Conservation (phyloP, 2,113 vertebrate species). For the Nettapus auritus region DNA sequence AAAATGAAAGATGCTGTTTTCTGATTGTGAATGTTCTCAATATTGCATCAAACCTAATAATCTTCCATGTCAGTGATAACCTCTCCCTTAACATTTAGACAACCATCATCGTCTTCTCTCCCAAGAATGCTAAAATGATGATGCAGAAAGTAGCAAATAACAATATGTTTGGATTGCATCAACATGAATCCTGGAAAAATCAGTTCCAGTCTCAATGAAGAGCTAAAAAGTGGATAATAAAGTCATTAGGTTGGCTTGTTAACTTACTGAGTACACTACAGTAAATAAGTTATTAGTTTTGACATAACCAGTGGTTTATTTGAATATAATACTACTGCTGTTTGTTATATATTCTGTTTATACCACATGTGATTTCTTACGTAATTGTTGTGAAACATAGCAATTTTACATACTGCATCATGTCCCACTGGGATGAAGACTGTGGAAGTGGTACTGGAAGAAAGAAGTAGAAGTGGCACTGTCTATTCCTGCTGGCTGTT, state of each 20-base stretch:
- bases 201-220: constrained; percentile 15
- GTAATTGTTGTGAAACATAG: constrained; percentile 64
- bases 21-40: constrained; percentile 44
- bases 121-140: constrained; percentile 51
- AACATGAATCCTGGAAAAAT: constrained; percentile 33
- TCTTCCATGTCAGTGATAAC: constrained; percentile 47
- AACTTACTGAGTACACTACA: constrained; percentile 60
- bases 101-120: constrained; percentile 32
- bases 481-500: constrained; percentile 50
- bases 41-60: constrained; percentile 59
- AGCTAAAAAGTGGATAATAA: constrained; percentile 1
- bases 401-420: constrained; percentile 45
- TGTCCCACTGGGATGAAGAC: constrained; percentile 61
- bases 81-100: constrained; percentile 16
- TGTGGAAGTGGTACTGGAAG: background rate
- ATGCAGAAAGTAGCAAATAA: constrained; percentile 61
- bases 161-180: constrained; percentile 56
- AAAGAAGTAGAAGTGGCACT: background rate
- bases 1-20: constrained; percentile 74
- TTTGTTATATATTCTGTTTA: constrained; percentile 67
- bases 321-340: constrained; percentile 65
- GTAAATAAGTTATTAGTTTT: constrained; percentile 74
- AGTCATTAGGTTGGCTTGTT: constrained; percentile 63
- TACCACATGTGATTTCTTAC: constrained; percentile 72
- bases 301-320: constrained; percentile 73